Conservation (phyloP, 53 echinoderm and acorn worm species). For the Holothuria leucospilota region DNA sequence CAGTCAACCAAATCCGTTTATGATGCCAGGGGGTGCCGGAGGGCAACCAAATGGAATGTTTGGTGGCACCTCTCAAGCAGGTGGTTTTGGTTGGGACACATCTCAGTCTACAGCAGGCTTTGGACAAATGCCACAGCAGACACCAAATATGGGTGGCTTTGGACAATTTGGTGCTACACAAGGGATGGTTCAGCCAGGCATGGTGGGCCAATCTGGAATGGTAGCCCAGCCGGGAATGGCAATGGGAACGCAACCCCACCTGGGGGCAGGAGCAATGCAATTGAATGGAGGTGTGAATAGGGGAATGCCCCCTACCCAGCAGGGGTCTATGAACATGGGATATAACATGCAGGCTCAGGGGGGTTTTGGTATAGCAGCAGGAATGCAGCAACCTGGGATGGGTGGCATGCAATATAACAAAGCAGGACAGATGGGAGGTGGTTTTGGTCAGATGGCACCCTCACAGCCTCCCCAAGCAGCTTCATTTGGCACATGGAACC, state of each 20-base stretch:
- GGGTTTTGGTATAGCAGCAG: conserved; percentile 18
- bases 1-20: conserved; percentile 30
- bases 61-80: conserved; percentile 16
- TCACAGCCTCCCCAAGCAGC: conserved; percentile 33
- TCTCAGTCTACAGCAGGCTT: conserved; percentile 32
- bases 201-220: conserved; percentile 5
- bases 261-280: conserved; percentile 2
- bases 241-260: conserved; percentile 24
- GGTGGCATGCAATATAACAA: conserved; percentile 27
- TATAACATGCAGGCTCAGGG: conserved; percentile 37
- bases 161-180: conserved; percentile 30
- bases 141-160: conserved; percentile 25
- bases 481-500: conserved; percentile 45
- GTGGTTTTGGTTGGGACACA: conserved; percentile 18
- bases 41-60: conserved; percentile 32
- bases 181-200: conserved; percentile 15
- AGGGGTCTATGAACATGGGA: conserved; percentile 42
- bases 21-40: conserved; percentile 10
- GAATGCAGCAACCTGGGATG: not conserved
- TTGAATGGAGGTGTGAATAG: conserved; percentile 18
- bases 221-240: conserved; percentile 29
- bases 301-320: not conserved
- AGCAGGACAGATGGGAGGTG: conserved; percentile 41
- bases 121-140: conserved; percentile 49
- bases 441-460: conserved; percentile 60